phyloP scores from a whole-genome alignment of 2,888 invertebrate genomes.

The Troilus luridus region DNA sequence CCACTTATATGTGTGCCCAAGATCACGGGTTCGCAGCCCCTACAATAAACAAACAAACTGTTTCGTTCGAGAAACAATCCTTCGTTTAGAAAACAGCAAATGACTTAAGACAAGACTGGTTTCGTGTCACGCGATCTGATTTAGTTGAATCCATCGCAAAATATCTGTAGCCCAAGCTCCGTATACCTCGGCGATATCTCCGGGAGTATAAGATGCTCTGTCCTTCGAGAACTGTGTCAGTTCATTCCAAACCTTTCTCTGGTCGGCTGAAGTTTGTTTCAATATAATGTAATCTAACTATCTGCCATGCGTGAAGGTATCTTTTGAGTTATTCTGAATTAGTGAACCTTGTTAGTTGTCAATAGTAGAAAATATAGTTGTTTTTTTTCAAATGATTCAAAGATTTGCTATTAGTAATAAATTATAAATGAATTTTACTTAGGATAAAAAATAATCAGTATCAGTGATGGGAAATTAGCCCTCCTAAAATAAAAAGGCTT shows the following conservation, averaged over 20 bases:
- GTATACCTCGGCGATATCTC: background rate
- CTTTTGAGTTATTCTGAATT: background rate
- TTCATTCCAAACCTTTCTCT: background rate
- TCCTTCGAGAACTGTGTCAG: background rate
- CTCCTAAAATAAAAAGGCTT: no score
- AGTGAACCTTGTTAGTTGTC: no score
- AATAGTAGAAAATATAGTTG: no score
- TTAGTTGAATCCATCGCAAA: background rate
- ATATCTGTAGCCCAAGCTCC: background rate
- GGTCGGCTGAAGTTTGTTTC: background rate
- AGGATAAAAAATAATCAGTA: no score
- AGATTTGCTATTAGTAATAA: no score
- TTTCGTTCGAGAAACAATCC: background rate
- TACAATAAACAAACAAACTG: background rate
- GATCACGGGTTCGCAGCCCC: no score
- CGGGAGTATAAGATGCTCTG: background rate
- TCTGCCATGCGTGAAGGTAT: background rate
- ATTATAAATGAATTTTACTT: no score
- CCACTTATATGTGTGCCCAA: no score
- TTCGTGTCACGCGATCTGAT: constrained; percentile 4
- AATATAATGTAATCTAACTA: background rate
- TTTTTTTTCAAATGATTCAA: no score
- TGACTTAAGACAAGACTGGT: background rate
- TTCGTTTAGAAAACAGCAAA: background rate
- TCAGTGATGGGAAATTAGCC: no score